Conservation (phyloP, 2,797 vertebrate species). For the Xiphorhynchus erythropygius region DNA sequence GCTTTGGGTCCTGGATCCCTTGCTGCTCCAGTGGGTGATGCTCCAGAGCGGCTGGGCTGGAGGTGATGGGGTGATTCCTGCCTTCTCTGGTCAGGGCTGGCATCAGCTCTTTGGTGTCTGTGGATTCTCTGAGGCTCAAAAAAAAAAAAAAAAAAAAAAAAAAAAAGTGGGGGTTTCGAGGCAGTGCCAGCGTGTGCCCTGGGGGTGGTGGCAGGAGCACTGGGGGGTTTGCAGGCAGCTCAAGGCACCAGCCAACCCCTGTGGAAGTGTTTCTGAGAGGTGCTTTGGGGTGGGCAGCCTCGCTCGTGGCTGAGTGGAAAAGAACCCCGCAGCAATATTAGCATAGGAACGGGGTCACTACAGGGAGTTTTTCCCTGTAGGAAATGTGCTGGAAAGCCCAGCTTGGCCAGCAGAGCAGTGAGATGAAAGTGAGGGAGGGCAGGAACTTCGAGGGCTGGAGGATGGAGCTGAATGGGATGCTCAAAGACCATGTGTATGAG, state of each 20-base stretch:
- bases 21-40: fast-evolving
- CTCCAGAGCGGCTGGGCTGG: neutral
- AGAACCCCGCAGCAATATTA: neutral
- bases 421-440: neutral
- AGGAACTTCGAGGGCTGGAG: neutral
- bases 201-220: fast-evolving
- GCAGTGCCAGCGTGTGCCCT: neutral
- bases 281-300: neutral
- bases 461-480: neutral
- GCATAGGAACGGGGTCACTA: neutral
- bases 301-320: fast-evolving
- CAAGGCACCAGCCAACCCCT: neutral
- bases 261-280: fast-evolving
- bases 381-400: neutral
- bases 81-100: neutral
- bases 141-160: neutral
- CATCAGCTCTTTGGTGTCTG: neutral
- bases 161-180: no score
- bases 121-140: neutral
- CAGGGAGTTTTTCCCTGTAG: neutral
- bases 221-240: neutral
- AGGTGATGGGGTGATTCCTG: neutral
- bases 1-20: neutral
- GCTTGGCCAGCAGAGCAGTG: neutral
- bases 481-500: fast-evolving